phyloP scores from a whole-genome alignment of 2,113 vertebrate species.

The Callaeas wilsoni region DNA sequence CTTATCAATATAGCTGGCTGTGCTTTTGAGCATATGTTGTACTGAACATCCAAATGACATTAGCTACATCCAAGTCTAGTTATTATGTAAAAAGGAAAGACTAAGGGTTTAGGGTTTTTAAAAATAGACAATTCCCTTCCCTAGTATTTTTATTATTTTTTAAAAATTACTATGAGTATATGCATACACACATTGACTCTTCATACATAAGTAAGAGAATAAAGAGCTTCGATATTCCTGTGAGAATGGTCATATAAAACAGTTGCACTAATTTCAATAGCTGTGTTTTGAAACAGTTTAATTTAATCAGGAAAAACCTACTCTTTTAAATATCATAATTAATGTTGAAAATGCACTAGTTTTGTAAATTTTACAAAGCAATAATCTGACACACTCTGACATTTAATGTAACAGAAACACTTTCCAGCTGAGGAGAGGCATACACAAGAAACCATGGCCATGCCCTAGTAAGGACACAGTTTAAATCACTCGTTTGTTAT shows the following conservation, averaged over 20 bases:
- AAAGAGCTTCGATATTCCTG: not conserved
- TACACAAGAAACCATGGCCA: not conserved
- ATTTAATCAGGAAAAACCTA: not conserved
- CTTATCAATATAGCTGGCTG: slow-evolving; percentile 22
- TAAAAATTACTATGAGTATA: not conserved
- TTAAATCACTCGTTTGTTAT: slow-evolving; percentile 13
- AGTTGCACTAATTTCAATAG: not conserved
- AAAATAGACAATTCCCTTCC: not conserved
- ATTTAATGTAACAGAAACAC: not conserved
- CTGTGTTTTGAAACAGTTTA: not conserved
- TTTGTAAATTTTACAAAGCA: not conserved
- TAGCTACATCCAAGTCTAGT: not conserved
- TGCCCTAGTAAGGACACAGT: not conserved
- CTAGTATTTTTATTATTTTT: not conserved
- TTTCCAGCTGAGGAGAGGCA: not conserved
- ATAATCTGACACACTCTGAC: not conserved
- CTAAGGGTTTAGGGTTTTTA: not conserved
- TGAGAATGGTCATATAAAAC: not conserved
- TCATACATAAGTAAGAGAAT: not conserved
- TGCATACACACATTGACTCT: not conserved
- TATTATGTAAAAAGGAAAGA: not conserved
- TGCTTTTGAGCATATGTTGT: slow-evolving; percentile 12
- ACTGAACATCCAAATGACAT: slow-evolving; percentile 39
- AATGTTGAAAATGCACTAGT: not conserved
- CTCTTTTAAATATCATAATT: not conserved